Conservation (phyloP, 92 coral and sea anemone species). For the Palythoa caribaeorum region DNA sequence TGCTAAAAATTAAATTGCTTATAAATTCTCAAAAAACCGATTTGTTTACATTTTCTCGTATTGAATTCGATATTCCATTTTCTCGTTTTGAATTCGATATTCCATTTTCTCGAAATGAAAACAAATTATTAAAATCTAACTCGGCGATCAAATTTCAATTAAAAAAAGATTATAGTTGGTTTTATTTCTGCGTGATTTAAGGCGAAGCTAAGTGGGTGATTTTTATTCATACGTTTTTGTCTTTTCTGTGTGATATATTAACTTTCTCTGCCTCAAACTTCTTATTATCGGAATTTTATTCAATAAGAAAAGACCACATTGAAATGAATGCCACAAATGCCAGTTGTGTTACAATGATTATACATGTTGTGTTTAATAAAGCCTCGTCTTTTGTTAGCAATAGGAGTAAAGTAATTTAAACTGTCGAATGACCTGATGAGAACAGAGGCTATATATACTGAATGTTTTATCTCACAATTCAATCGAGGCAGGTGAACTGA, state of each 20-base stretch:
- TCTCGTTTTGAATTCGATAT: not conserved
- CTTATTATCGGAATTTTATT: not conserved
- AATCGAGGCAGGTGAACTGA: conserved; percentile 30
- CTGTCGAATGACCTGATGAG: conserved; percentile 28
- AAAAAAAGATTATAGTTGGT: not conserved
- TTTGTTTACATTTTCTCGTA: not conserved
- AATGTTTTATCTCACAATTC: conserved; percentile 27
- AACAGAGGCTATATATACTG: not conserved
- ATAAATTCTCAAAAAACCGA: not conserved
- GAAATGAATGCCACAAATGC: not conserved
- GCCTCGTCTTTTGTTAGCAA: conserved; percentile 11
- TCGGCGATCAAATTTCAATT: conserved; percentile 11
- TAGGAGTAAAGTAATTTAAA: conserved; percentile 9
- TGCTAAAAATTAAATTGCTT: too few species aligned
- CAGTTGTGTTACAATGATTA: conserved; percentile 6
- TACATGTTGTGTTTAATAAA: conserved; percentile 26
- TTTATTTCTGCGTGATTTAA: conserved; percentile 26
- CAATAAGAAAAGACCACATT: not conserved
- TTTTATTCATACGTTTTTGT: not conserved
- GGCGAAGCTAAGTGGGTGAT: not conserved
- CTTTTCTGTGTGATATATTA: not conserved
- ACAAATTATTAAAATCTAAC: conserved; percentile 18
- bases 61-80: not conserved
- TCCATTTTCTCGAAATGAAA: not conserved
- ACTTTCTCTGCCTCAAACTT: not conserved